These are phyloP conservation scores for Chascanopsetta lugubris DNA, from an alignment of 2,113 vertebrate species.

Conservation along the genomic window DNA sequence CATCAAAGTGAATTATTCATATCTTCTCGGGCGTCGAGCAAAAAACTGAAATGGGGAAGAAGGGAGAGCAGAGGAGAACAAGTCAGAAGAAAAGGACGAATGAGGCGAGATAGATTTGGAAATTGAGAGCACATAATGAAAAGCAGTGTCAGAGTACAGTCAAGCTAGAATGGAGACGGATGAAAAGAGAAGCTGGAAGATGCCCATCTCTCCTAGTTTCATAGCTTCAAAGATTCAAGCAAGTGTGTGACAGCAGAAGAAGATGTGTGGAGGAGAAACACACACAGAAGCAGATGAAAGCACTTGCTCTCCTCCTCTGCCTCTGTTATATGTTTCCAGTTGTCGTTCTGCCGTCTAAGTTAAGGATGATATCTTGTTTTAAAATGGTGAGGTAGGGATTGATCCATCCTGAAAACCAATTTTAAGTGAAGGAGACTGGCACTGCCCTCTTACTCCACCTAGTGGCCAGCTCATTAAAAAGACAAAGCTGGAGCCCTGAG, in stretches of 20 bases:
- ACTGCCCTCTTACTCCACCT: conserved; percentile 78
- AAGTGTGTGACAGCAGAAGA: conserved; percentile 8
- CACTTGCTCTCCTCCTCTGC: background rate
- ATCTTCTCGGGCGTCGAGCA: conserved; percentile 42
- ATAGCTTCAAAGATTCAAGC: conserved; percentile 26
- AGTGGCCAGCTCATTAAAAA: conserved; percentile 66
- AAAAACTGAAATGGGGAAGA: conserved; percentile 29
- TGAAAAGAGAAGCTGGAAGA: conserved; percentile 47
- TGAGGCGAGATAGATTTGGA: conserved; percentile 19
- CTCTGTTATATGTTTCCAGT: background rate
- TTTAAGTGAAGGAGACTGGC: conserved; percentile 15
- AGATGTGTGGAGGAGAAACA: conserved; percentile 9
- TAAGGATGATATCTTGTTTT: background rate
- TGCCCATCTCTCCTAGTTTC: conserved; percentile 23
- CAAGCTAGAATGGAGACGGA: conserved; percentile 23
- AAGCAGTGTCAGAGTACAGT: conserved; percentile 24
- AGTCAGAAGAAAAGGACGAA: conserved; percentile 23
- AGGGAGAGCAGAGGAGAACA: background rate
- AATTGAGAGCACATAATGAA: background rate
- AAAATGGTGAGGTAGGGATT: conserved; percentile 6
- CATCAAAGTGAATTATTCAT: conserved; percentile 80
- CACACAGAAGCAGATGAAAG: conserved; percentile 30
- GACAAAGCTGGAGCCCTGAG: background rate
- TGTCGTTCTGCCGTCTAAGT: background rate
- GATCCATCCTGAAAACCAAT: conserved; percentile 6